Evolutionary conservation across 2,113 vertebrate genomes (phyloP).

Genomic region (Prionailurus bengalensis): DNA sequence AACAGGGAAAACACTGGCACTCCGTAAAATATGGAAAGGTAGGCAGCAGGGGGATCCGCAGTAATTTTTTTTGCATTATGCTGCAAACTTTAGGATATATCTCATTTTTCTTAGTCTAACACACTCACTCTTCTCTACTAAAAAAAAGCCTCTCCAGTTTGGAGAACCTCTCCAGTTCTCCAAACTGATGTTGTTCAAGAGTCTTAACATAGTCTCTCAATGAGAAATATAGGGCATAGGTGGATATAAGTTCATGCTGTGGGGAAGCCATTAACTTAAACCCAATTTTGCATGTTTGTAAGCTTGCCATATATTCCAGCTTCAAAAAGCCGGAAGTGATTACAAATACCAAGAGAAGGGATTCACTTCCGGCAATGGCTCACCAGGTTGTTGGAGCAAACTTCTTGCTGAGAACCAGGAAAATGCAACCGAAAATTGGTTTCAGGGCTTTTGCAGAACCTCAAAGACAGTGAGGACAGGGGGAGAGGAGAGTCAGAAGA

Average conservation of each 20-base stretch:
- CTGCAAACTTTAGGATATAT: neutral
- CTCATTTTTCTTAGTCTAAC: slow-evolving; percentile 24
- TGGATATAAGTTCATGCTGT: neutral
- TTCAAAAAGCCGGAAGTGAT: slow-evolving; percentile 22
- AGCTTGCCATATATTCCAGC: neutral
- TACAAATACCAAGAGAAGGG: slow-evolving; percentile 14
- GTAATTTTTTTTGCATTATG: neutral
- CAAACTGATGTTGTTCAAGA: neutral
- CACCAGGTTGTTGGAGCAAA: neutral
- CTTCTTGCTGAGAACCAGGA: neutral
- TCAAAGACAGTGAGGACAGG: neutral
- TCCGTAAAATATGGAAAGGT: neutral
- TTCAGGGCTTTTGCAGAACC: neutral
- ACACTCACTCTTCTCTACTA: neutral
- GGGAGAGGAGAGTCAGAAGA: neutral
- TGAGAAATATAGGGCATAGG: neutral
- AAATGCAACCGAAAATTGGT: neutral
- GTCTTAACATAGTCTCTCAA: neutral
- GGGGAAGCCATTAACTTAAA: neutral
- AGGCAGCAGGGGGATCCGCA: neutral
- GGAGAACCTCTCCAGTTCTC: neutral
- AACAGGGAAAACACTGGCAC: neutral
- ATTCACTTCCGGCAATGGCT: neutral
- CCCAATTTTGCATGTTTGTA: neutral
- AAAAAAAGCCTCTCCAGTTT: neutral